Evolutionary conservation across 1,140 invertebrate species (phyloP).

Genomic region (Geopemphigus sp.): DNA sequence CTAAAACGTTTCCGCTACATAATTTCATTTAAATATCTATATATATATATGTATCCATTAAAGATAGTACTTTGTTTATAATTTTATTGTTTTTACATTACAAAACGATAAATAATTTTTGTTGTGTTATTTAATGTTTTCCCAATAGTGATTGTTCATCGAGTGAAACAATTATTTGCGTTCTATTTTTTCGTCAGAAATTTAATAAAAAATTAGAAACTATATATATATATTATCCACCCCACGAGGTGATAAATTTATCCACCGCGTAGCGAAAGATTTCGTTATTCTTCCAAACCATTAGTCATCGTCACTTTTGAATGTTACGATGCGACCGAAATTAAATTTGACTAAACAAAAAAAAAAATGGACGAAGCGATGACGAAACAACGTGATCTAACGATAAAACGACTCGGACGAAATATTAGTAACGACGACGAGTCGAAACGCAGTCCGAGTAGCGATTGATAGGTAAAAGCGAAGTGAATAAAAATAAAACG

Average conservation of each 20-base stretch:
- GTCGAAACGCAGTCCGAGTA: neutral
- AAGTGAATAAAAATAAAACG: neutral
- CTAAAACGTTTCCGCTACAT: too few relatives aligned
- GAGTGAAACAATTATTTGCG: too few relatives aligned
- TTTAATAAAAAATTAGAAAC: too few relatives aligned
- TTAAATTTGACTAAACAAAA: constrained; percentile 31
- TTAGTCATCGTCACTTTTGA: constrained; percentile 26
- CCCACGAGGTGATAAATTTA: constrained; percentile 24
- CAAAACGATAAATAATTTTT: too few relatives aligned
- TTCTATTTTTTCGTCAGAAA: too few relatives aligned
- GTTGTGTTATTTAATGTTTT: too few relatives aligned
- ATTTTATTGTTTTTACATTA: too few relatives aligned
- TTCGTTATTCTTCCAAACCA: constrained; percentile 20
- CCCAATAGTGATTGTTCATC: too few relatives aligned
- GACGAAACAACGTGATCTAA: neutral
- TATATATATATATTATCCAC: too few relatives aligned
- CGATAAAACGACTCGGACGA: neutral
- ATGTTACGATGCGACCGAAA: neutral
- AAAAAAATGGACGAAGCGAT: neutral
- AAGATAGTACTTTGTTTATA: too few relatives aligned
- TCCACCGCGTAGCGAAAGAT: neutral
- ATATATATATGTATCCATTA: too few relatives aligned
- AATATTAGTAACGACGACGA: neutral
- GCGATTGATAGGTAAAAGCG: neutral
- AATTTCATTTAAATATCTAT: too few relatives aligned